A percentile compares a stretch with the other conserved stretches of the same genome.
Conservation (phyloP, 1,140 invertebrate species). For the Drosophila pruinosa region DNA sequence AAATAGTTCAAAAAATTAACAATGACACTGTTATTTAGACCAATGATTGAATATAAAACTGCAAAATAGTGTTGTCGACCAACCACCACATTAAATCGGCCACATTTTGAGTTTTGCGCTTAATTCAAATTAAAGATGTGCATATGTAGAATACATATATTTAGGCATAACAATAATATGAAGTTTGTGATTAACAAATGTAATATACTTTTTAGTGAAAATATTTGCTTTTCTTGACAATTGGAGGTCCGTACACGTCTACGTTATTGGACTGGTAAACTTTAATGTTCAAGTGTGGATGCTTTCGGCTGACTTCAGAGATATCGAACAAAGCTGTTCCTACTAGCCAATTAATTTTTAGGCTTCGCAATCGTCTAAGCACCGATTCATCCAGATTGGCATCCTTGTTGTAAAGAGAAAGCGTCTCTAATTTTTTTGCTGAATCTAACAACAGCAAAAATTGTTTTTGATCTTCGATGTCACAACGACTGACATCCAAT, state of each 20-base stretch:
- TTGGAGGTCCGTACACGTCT: slow-evolving; percentile 25
- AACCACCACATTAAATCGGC: not conserved
- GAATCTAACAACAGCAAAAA: slow-evolving; percentile 35
- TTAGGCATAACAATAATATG: not conserved
- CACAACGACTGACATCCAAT: slow-evolving; percentile 48
- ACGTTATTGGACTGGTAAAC: slow-evolving; percentile 24
- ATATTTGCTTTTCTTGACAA: not conserved
- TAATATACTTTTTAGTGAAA: slow-evolving; percentile 20
- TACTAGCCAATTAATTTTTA: slow-evolving; percentile 25
- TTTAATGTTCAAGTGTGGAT: slow-evolving; percentile 36
- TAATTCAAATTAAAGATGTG: no score
- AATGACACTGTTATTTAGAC: not conserved
- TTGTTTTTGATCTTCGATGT: slow-evolving; percentile 32
- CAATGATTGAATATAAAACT: not conserved
- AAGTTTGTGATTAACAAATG: no score
- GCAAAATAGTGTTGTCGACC: not conserved
- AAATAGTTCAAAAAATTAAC: no score
- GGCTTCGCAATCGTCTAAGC: not conserved
- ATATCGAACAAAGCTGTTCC: slow-evolving; percentile 22
- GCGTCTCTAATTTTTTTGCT: slow-evolving; percentile 30
- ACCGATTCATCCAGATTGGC: not conserved
- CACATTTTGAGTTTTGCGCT: no score
- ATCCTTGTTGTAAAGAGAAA: slow-evolving; percentile 32
- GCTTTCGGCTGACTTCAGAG: slow-evolving; percentile 6
- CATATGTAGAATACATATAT: no score